A percentile compares a stretch with the other conserved stretches of the same genome.
Conservation (phyloP, 2,797 vertebrate genomes). For the Oryzias sinensis region DNA sequence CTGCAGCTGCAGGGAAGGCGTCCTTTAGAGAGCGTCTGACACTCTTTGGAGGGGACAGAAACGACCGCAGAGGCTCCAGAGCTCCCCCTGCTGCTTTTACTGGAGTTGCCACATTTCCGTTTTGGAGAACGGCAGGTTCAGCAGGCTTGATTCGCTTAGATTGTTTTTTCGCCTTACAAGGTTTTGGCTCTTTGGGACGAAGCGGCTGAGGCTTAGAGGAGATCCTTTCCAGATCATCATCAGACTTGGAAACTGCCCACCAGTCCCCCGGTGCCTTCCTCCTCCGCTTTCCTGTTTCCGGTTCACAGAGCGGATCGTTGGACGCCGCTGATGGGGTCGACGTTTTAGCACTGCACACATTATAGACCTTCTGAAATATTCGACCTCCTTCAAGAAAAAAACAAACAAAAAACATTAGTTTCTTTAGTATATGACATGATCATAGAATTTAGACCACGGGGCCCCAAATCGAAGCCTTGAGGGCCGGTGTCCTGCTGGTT, state of each 20-base stretch:
- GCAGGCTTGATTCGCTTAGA: conserved; percentile 16
- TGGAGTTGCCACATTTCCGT: not conserved
- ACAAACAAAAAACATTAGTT: not conserved
- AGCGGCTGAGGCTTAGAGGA: conserved; percentile 8
- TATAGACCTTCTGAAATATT: conserved; percentile 52
- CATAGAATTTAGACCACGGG: not conserved
- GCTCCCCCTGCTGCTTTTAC: conserved; percentile 24
- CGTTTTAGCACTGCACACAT: not conserved
- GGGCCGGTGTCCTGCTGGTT: too few relatives aligned
- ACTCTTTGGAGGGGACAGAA: conserved; percentile 34
- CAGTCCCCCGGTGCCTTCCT: conserved; percentile 45
- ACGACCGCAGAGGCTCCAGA: conserved; percentile 2
- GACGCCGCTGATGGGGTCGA: not conserved
- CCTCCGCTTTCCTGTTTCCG: conserved; percentile 22
- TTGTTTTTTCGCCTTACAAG: not conserved
- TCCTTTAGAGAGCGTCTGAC: conserved; percentile 53
- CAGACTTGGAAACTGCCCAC: conserved; percentile 37
- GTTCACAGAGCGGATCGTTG: not conserved
- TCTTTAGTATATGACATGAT: too few relatives aligned
- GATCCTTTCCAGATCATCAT: conserved; percentile 5
- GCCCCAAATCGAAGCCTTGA: too few relatives aligned
- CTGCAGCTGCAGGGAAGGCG: conserved; percentile 34
- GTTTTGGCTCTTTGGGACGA: conserved; percentile 9
- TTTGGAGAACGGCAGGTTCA: conserved; percentile 14
- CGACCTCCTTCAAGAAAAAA: conserved; percentile 43